Conservation (phyloP, 2,113 vertebrate species). For the Cheilinus undulatus region DNA sequence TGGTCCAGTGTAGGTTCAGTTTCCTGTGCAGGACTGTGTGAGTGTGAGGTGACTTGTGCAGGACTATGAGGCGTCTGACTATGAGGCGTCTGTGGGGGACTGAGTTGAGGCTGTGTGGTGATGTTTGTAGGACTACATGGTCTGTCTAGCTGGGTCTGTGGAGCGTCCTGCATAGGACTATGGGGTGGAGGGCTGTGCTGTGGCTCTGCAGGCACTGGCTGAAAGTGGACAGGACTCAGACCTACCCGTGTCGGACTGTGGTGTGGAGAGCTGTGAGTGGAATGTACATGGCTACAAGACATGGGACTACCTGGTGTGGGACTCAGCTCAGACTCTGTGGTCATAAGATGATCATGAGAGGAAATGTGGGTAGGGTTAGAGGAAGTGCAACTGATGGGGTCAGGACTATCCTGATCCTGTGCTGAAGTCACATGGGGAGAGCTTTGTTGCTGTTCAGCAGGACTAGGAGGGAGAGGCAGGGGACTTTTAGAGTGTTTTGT, state of each 20-base stretch:
- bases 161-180: conserved; percentile 9
- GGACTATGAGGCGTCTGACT: conserved; percentile 15
- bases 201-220: neutral
- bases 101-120: conserved; percentile 11
- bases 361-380: neutral
- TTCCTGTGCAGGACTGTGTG: conserved; percentile 15
- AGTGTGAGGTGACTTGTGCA: conserved; percentile 5
- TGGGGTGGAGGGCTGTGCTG: neutral
- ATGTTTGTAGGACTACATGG: conserved; percentile 1
- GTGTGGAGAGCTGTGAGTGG: conserved; percentile 7
- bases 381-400: neutral
- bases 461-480: neutral
- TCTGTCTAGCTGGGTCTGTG: neutral
- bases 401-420: conserved; percentile 9
- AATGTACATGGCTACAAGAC: conserved; percentile 15
- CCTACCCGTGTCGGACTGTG: neutral
- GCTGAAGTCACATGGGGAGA: neutral
- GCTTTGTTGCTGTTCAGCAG: conserved; percentile 1
- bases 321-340: conserved; percentile 9
- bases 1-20: conserved; percentile 57
- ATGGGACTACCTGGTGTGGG: conserved; percentile 4
- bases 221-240: neutral
- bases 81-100: neutral
- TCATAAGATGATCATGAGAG: neutral
- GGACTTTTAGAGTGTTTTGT: neutral